Evolutionary conservation across 2,888 invertebrate species (phyloP).

Genomic region (Synanthedon vespiformis): DNA sequence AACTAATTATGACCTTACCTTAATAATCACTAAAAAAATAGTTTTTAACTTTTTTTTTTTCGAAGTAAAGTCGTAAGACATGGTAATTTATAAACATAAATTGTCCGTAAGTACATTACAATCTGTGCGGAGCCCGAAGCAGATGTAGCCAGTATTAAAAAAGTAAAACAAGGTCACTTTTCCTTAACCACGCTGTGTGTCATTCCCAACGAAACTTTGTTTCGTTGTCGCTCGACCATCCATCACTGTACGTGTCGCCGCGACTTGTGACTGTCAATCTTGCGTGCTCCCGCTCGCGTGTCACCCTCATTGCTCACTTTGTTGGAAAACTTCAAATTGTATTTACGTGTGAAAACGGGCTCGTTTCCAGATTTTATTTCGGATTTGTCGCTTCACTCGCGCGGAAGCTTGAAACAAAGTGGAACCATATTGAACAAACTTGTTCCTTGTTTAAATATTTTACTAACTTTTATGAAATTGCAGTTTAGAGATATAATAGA

Average conservation of each 20-base stretch:
- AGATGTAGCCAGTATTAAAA: no score
- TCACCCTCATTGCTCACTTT: conserved; percentile 22
- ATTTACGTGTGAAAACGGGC: conserved; percentile 9
- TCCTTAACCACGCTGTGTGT: background rate
- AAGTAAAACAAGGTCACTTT: background rate
- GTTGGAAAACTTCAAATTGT: conserved; percentile 12
- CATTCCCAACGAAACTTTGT: background rate
- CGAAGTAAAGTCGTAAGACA: no score
- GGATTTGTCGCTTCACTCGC: conserved; percentile 3
- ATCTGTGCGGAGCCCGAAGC: no score
- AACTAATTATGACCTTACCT: no score
- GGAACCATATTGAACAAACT: conserved; percentile 1
- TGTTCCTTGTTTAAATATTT: no score
- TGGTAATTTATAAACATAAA: no score
- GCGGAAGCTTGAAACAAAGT: conserved; percentile 5
- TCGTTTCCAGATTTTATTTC: conserved; percentile 10
- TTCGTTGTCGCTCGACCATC: background rate
- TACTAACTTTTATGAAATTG: no score
- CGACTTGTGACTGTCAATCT: conserved; percentile 40
- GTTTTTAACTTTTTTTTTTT: no score
- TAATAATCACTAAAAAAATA: no score
- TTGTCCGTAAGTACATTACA: no score
- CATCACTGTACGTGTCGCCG: background rate
- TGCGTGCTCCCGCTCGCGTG: conserved; percentile 22
- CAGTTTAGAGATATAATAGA: no score